A percentile compares a stretch with the other conserved stretches of the same genome.
Conservation (phyloP, 2,113 vertebrate genomes). For the Otus sunia region DNA sequence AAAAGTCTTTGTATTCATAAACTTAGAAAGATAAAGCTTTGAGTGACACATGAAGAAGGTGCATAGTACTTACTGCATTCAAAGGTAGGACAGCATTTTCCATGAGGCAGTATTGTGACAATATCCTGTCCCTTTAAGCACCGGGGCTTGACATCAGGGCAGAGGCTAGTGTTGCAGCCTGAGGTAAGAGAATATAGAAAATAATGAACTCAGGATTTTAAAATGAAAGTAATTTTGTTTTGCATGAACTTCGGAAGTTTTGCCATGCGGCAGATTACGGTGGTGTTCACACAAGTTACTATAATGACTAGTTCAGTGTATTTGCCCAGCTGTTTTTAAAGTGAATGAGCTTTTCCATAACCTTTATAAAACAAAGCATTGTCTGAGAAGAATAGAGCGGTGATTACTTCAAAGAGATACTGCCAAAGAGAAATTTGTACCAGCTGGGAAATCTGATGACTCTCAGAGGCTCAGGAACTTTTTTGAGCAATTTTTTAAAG, state of each 20-base stretch:
- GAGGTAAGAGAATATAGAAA: not conserved
- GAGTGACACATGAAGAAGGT: not conserved
- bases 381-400: not conserved
- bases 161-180: slow-evolving; percentile 73
- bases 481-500: not conserved
- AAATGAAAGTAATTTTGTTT: not conserved
- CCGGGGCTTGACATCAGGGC: not conserved
- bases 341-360: not conserved
- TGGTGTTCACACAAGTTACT: not conserved
- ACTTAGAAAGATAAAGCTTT: not conserved
- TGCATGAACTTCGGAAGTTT: not conserved
- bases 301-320: not conserved
- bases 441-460: not conserved
- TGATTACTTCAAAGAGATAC: not conserved
- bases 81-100: slow-evolving; percentile 62
- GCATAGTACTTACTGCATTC: slow-evolving; percentile 69
- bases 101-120: not conserved
- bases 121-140: slow-evolving; percentile 61
- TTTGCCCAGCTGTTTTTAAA: not conserved
- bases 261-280: not conserved
- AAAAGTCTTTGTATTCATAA: not conserved
- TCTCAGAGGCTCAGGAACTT: not conserved
- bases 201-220: not conserved
- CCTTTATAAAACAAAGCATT: not conserved
- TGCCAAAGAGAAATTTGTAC: not conserved